A percentile compares a stretch with the other conserved stretches of the same genome.
These are phyloP conservation scores for Morus bassanus DNA, from an alignment of 2,797 vertebrate genomes.

Conservation along the genomic window DNA sequence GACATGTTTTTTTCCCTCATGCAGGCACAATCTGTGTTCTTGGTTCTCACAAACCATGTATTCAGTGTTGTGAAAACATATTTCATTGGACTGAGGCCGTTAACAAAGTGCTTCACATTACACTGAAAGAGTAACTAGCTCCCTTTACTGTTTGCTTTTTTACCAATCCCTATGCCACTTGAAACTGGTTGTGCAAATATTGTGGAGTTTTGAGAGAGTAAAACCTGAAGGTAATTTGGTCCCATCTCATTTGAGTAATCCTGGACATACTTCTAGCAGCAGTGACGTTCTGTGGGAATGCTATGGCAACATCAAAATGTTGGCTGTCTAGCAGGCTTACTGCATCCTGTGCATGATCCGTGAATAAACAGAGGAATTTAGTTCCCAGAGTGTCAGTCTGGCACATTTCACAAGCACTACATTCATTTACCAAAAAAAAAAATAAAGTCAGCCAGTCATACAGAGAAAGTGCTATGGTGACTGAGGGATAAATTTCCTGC, in stretches of 20 bases:
- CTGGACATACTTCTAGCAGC: slow-evolving; percentile 5
- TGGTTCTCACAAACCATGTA: not conserved
- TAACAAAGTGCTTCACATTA: not conserved
- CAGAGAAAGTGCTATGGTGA: not conserved
- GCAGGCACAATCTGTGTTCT: not conserved
- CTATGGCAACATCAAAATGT: slow-evolving; percentile 58
- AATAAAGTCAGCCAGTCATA: slow-evolving; percentile 6
- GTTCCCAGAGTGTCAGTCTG: slow-evolving; percentile 56
- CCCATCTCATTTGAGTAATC: slow-evolving; percentile 3
- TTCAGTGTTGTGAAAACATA: not conserved
- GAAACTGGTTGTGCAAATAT: not conserved
- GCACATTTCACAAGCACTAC: slow-evolving; percentile 48
- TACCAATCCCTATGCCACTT: not conserved
- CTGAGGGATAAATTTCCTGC: slow-evolving; percentile 2
- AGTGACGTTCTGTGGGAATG: slow-evolving; percentile 12
- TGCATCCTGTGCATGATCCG: slow-evolving; percentile 54
- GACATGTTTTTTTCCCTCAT: not conserved
- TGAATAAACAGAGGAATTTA: slow-evolving; percentile 60
- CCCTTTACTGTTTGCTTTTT: not conserved
- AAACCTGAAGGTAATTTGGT: not conserved
- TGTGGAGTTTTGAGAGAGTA: not conserved
- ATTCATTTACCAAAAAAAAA: not conserved
- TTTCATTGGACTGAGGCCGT: not conserved
- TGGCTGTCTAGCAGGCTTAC: slow-evolving; percentile 49
- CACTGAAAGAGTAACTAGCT: not conserved